Evolutionary conservation across 2,113 vertebrate species (phyloP).

Genomic region (Pteropus alecto): DNA sequence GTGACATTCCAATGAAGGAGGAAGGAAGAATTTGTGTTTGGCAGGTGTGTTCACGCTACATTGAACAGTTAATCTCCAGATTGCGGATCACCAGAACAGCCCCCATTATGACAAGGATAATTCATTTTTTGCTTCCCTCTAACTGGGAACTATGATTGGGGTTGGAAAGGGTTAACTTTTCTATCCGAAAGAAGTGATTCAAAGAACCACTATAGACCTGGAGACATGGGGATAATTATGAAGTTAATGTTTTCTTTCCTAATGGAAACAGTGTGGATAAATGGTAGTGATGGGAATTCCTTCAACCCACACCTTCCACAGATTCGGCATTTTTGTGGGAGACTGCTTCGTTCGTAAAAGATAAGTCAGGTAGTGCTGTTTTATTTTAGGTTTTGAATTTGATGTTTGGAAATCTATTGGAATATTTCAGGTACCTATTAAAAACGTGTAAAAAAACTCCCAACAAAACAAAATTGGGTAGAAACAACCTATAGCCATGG

Average conservation of each 20-base stretch:
- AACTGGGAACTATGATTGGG: background rate
- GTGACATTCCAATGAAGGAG: background rate
- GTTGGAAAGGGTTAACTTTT: slow-evolving; percentile 36
- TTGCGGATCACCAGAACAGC: background rate
- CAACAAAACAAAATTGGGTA: background rate
- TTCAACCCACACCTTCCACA: background rate
- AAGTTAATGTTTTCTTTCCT: slow-evolving; percentile 64
- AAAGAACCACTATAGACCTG: slow-evolving; percentile 19
- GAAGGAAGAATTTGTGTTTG: background rate
- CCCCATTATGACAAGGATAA: background rate
- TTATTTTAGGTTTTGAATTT: background rate
- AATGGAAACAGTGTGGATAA: slow-evolving; percentile 24
- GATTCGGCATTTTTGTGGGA: background rate
- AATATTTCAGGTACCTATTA: background rate
- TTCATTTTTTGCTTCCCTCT: background rate
- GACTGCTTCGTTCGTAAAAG: background rate
- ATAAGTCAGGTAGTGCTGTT: background rate
- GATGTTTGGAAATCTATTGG: background rate
- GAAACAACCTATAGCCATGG: background rate
- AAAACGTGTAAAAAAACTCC: background rate
- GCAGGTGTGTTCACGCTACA: background rate
- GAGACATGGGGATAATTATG: slow-evolving; percentile 54
- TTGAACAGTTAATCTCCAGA: background rate
- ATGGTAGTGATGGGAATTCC: slow-evolving; percentile 17
- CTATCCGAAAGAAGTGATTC: background rate